Base-by-base conservation (phyloP, 2,888 invertebrate genomes). In the Tetranychus truncatus region DNA sequence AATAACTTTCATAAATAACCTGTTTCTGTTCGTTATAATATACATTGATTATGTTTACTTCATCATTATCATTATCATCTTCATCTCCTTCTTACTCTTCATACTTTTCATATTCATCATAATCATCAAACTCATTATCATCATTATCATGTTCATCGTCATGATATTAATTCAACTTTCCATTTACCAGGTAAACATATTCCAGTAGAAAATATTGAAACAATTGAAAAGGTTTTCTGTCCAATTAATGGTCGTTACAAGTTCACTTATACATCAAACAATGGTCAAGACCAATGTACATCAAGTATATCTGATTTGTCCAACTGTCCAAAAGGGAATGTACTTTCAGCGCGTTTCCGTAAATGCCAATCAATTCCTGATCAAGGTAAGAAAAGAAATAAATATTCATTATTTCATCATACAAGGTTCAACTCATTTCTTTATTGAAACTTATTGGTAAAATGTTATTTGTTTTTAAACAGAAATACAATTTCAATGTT, bases 231-330 rank as follows among this genome's bases (percentile, higher is more conserved):
- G 78, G 86, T 87, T 79, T 88, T 86, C 80, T 88, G 88, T 77
- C 88, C 88, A 18, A 85, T 88, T 76, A 86, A 85, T 77, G 88
- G 88, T 6, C 85, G 85, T 77, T 88, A 85, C 81, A 85, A 84
- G 76, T 86, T 87, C 78, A 85, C 84, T 21, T 82, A 88, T 80
- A 85, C 84, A 78, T 81, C 84, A 20, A 84, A 85, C 78, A 86
- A 85, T 78, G 84, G 84, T 46, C 82, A 82, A 69, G 81, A 83
- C 21, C 86, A 86, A 79, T 88, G 88, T 80, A 83, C 82, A 67
- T 84, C 84, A 6, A 84, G 84, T 72, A 84, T 84, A 21, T 88
- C 88, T 0, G 85, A 85, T 76, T 81, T 87, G 71, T 85, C 86
- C 80, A 87, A 86, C 77, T 88, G 88, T 79, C 87, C 87, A 34